Evolutionary conservation across 2,888 invertebrate species (phyloP).

Genomic region (Leptopterna dolabrata): DNA sequence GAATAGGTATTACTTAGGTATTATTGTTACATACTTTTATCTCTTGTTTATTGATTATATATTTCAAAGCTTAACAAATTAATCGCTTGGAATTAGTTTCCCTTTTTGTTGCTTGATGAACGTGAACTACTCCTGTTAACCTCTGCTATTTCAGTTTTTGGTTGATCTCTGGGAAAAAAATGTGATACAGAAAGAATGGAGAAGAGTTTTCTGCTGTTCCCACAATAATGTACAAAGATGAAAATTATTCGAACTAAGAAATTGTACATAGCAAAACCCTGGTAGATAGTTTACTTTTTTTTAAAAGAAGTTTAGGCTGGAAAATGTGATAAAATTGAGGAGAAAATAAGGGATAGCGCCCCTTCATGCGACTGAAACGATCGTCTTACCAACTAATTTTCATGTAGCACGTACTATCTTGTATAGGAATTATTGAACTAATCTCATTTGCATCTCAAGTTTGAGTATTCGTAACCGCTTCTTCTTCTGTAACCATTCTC

Average conservation of each 20-base stretch:
- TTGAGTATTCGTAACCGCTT: not conserved
- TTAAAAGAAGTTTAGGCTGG: not conserved
- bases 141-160: not conserved
- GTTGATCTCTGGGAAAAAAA: constrained; percentile 34
- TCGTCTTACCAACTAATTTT: constrained; percentile 29
- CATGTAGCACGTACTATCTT: not conserved
- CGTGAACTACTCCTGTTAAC: not conserved
- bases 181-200: not conserved
- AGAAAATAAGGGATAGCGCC: not conserved
- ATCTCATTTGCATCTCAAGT: not conserved
- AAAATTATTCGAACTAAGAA: not conserved
- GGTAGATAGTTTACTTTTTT: not conserved
- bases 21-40: not conserved
- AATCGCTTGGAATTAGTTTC: not conserved
- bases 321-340: not conserved
- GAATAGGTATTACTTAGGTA: not conserved
- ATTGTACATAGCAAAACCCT: not conserved
- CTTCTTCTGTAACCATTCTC: constrained; percentile 20
- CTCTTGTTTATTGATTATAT: not conserved
- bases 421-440: constrained; percentile 4
- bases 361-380: constrained; percentile 4
- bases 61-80: not conserved
- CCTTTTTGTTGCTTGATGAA: not conserved
- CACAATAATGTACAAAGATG: not conserved
- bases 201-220: not conserved